Conservation (phyloP, 2,888 invertebrate genomes). For the Philonicus albiceps region DNA sequence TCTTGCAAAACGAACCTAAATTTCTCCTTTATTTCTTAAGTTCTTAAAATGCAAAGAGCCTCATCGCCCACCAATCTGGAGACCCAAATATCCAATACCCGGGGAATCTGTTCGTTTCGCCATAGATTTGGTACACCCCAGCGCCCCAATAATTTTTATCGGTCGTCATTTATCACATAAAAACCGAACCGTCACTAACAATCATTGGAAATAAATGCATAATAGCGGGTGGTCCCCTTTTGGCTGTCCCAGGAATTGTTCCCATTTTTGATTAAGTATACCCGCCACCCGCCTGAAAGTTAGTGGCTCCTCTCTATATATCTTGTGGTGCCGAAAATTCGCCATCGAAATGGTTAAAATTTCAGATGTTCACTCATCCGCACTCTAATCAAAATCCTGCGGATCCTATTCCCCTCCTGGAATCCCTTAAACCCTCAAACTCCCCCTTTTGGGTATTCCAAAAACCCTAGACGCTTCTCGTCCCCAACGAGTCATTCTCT, state of each 20-base stretch:
- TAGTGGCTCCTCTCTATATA: neutral
- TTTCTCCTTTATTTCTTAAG: neutral
- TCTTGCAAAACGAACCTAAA: neutral
- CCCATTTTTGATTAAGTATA: neutral
- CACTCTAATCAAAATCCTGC: neutral
- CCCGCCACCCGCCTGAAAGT: neutral
- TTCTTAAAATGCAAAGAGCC: neutral
- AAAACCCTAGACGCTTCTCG: no score
- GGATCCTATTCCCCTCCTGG: neutral
- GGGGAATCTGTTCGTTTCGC: neutral
- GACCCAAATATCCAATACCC: neutral
- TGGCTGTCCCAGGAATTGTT: neutral
- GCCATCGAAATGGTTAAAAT: neutral
- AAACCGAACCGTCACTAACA: neutral
- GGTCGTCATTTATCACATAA: neutral
- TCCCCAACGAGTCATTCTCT: neutral
- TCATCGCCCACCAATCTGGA: neutral
- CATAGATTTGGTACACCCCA: neutral
- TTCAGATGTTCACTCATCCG: neutral
- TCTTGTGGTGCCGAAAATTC: neutral
- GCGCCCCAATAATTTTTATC: neutral
- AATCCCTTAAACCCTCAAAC: neutral
- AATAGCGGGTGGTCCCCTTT: neutral
- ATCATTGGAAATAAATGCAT: neutral
- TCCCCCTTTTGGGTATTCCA: neutral